Percentiles rank a stretch among this genome's conserved stretches.
Conservation (phyloP, 2,888 invertebrate species). For the Parnassius glacialis region DNA sequence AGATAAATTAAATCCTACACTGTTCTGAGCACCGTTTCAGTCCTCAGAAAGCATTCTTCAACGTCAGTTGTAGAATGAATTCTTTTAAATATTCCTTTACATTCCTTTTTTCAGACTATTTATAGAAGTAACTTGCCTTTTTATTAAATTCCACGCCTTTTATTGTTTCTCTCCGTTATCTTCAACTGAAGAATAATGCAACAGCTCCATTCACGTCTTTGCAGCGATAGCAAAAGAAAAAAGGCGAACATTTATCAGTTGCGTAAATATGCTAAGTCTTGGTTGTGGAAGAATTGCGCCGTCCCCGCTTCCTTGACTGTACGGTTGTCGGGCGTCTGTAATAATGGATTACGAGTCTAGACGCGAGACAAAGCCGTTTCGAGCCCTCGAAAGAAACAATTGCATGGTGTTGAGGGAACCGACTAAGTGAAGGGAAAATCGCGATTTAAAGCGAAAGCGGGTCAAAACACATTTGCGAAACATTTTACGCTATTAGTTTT, state of each 20-base stretch:
- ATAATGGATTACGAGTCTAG: conserved; percentile 78
- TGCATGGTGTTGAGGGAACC: conserved; percentile 32
- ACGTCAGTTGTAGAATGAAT: conserved; percentile 25
- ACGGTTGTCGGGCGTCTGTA: conserved; percentile 52
- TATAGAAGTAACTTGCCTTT: conserved; percentile 23
- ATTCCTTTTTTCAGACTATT: conserved; percentile 21
- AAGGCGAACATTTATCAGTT: conserved; percentile 69
- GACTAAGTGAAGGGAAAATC: conserved; percentile 28
- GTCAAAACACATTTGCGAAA: no score
- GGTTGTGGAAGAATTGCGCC: conserved; percentile 56
- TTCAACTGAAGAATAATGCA: conserved; percentile 63
- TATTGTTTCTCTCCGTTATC: conserved; percentile 40
- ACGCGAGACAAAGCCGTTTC: conserved; percentile 71
- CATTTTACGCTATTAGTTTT: no score
- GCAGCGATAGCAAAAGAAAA: conserved; percentile 59
- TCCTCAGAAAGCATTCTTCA: conserved; percentile 22
- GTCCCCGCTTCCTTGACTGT: conserved; percentile 49
- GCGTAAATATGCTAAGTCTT: conserved; percentile 71
- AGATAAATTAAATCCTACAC: conserved; percentile 20
- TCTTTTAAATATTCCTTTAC: conserved; percentile 25
- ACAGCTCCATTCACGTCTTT: conserved; percentile 59
- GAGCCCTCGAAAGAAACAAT: conserved; percentile 49
- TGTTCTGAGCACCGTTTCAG: conserved; percentile 17
- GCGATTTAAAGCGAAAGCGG: conserved; percentile 18
- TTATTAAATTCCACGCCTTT: conserved; percentile 28